phyloP scores from a whole-genome alignment of 2,888 invertebrate species.

The Latrodectus elegans region DNA sequence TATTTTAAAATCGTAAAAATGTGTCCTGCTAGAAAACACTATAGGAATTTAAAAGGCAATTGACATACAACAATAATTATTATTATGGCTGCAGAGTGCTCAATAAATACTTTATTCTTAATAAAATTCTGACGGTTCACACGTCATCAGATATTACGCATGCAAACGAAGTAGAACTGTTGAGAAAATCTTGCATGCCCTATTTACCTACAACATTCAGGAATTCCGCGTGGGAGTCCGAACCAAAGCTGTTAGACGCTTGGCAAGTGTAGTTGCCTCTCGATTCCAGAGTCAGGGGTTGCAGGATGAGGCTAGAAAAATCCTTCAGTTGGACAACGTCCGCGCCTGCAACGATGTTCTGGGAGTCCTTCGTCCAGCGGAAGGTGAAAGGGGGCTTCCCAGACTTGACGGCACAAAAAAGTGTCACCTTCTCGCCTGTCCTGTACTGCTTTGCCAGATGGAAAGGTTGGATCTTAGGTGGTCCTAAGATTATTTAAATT shows the following conservation, averaged over 20 bases:
- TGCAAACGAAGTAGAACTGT: too few relatives aligned
- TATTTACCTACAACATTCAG: constrained; percentile 56
- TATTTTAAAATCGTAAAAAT: too few relatives aligned
- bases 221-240: constrained; percentile 33
- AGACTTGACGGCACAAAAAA: constrained; percentile 44
- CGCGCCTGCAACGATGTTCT: constrained; percentile 13
- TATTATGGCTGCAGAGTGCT: too few relatives aligned
- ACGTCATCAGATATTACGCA: too few relatives aligned
- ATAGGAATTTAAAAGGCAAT: too few relatives aligned
- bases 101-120: too few relatives aligned
- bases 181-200: too few relatives aligned
- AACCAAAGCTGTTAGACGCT: constrained; percentile 29
- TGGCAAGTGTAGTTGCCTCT: constrained; percentile 58
- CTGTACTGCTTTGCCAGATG: constrained; percentile 31
- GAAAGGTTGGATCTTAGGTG: constrained; percentile 50
- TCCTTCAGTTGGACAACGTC: constrained; percentile 38
- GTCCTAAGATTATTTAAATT: constrained; percentile 18
- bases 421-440: constrained; percentile 42
- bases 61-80: too few relatives aligned
- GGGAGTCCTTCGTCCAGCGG: constrained; percentile 37
- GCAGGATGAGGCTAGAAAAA: constrained; percentile 30
- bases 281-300: constrained; percentile 11
- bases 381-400: constrained; percentile 38
- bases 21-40: too few relatives aligned
- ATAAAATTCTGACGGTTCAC: too few relatives aligned